Evolutionary conservation across 2,113 vertebrate species (phyloP).

Genomic region (Archocentrus centrarchus): DNA sequence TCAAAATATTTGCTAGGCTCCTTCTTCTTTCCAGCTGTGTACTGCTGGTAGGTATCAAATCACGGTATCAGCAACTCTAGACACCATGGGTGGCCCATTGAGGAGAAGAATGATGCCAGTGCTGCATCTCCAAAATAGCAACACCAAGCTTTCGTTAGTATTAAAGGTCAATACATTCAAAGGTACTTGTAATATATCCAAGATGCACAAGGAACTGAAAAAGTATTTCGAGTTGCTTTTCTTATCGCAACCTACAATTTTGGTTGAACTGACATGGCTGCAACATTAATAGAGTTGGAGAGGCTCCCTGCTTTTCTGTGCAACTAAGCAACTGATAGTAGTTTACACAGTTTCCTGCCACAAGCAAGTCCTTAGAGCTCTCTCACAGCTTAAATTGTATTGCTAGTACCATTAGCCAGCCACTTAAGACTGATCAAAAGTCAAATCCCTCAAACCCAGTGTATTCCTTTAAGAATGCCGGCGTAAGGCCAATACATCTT

Average conservation of each 20-base stretch:
- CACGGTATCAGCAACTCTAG: neutral
- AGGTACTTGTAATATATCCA: neutral
- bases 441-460: neutral
- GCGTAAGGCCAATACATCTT: conserved; percentile 38
- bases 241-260: neutral
- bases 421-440: neutral
- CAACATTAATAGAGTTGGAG: neutral
- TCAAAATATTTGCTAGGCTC: neutral
- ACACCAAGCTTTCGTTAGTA: neutral
- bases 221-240: neutral
- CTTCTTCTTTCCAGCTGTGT: neutral
- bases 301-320: neutral
- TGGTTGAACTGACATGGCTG: neutral
- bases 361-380: neutral
- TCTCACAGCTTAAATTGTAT: neutral
- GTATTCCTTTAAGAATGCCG: conserved; percentile 39
- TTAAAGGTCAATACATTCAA: neutral
- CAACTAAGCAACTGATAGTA: neutral
- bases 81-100: neutral
- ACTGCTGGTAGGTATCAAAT: neutral
- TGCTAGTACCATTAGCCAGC: neutral
- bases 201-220: neutral
- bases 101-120: neutral
- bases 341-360: neutral
- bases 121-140: neutral